Conservation (phyloP, 1,140 invertebrate genomes). For the Cyclargus thomasi region DNA sequence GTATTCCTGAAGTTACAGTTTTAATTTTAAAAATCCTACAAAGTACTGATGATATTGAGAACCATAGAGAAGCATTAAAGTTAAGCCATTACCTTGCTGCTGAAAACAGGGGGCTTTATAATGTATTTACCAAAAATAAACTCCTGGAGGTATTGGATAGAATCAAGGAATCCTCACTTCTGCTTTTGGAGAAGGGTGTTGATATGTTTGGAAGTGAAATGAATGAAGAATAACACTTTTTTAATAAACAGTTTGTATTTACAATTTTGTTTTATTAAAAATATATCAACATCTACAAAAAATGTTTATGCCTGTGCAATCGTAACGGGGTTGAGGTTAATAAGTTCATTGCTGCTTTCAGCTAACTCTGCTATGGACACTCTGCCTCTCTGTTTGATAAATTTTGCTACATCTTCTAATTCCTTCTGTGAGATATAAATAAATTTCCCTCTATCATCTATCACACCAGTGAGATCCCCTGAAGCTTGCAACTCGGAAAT, state of each 20-base stretch:
- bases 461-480: slow-evolving; percentile 92
- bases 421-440: slow-evolving; percentile 97
- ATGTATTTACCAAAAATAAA: slow-evolving; percentile 86
- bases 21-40: slow-evolving; percentile 88
- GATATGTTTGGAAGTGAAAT: slow-evolving; percentile 82
- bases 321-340: slow-evolving; percentile 84
- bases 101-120: slow-evolving; percentile 87
- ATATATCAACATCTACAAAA: slow-evolving; percentile 9
- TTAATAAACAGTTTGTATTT: slow-evolving; percentile 41
- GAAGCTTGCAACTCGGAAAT: slow-evolving; percentile 90
- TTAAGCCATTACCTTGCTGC: slow-evolving; percentile 86
- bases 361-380: slow-evolving; percentile 95
- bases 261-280: slow-evolving; percentile 14
- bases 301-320: slow-evolving; percentile 25
- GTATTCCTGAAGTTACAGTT: slow-evolving; percentile 89
- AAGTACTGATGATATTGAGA: slow-evolving; percentile 84
- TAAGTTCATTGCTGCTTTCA: slow-evolving; percentile 94
- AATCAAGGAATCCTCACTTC: slow-evolving; percentile 85
- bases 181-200: slow-evolving; percentile 81
- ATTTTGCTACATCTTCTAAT: slow-evolving; percentile 94
- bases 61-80: slow-evolving; percentile 86
- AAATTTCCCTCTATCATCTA: slow-evolving; percentile 99
- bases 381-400: slow-evolving; percentile 95
- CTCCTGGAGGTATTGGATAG: slow-evolving; percentile 85
- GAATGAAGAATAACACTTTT: slow-evolving; percentile 42